Evolutionary conservation across 1,140 invertebrate species (phyloP).

Genomic region (Theocolax elegans): DNA sequence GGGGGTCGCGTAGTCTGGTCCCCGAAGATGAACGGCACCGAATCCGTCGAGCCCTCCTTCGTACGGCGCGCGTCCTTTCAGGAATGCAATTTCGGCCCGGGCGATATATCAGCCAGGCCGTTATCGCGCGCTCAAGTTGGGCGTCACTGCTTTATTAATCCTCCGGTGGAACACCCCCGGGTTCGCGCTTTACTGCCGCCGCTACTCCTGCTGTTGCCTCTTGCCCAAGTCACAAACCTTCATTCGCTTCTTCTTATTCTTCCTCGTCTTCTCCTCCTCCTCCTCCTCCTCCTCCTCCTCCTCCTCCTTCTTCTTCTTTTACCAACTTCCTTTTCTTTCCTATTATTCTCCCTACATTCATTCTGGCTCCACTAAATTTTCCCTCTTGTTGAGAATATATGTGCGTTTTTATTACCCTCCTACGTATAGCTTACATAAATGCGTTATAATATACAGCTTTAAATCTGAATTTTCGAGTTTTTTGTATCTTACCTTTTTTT

Average conservation of each 20-base stretch:
- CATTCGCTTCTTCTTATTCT: slow-evolving; percentile 13
- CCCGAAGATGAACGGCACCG: slow-evolving; percentile 25
- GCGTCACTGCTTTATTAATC: slow-evolving; percentile 53
- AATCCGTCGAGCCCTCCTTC: not conserved
- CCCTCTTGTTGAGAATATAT: too few relatives aligned
- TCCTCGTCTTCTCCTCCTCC: slow-evolving; percentile 40
- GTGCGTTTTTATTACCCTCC: too few relatives aligned
- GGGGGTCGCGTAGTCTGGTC: not conserved
- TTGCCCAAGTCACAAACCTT: not conserved
- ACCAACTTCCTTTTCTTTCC: not conserved
- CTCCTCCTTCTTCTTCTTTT: slow-evolving; percentile 15
- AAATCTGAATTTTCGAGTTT: too few relatives aligned
- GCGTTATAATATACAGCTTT: too few relatives aligned
- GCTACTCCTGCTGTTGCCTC: slow-evolving; percentile 19
- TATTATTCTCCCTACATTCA: too few relatives aligned
- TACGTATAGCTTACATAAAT: too few relatives aligned
- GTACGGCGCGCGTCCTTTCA: not conserved
- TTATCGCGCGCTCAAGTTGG: slow-evolving; percentile 38
- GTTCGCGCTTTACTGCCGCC: slow-evolving; percentile 41
- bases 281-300: slow-evolving; percentile 44
- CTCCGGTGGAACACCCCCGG: slow-evolving; percentile 41
- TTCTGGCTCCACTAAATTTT: too few relatives aligned
- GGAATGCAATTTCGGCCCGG: slow-evolving; percentile 27
- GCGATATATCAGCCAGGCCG: slow-evolving; percentile 26
- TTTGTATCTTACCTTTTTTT: too few relatives aligned